These are phyloP conservation scores for Myrmophylax atrothorax DNA, from an alignment of 2,113 vertebrate species.

Conservation along the genomic window DNA sequence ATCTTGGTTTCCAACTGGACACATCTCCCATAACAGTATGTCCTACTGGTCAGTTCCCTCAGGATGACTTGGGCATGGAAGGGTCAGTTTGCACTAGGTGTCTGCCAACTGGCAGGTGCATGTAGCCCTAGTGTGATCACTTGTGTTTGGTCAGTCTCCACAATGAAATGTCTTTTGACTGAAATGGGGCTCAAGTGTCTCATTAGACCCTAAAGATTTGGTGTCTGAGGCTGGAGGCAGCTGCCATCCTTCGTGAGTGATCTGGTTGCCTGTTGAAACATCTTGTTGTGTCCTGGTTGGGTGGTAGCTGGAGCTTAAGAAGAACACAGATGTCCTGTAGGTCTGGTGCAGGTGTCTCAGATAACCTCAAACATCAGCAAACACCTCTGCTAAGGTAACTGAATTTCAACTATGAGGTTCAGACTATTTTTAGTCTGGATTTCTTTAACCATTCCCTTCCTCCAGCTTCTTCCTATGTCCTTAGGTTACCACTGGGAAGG, in stretches of 20 bases:
- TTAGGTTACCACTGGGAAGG: background rate
- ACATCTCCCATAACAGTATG: background rate
- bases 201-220: background rate
- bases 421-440: background rate
- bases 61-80: background rate
- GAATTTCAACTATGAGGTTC: background rate
- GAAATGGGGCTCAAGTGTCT: background rate
- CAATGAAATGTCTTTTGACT: background rate
- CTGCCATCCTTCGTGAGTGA: background rate
- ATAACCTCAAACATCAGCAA: background rate
- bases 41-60: background rate
- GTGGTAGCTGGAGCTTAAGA: background rate
- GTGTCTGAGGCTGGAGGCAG: background rate
- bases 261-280: background rate
- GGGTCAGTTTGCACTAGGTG: background rate
- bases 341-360: background rate
- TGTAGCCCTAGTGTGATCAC: rapidly evolving
- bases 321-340: background rate
- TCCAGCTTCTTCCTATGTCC: background rate
- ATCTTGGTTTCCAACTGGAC: background rate
- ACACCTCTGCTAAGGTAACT: background rate
- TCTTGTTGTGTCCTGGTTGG: rapidly evolving
- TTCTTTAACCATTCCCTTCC: background rate
- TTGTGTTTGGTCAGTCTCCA: background rate
- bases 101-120: background rate